phyloP scores from a whole-genome alignment of 2,797 vertebrate genomes.

The Alauda arvensis region DNA sequence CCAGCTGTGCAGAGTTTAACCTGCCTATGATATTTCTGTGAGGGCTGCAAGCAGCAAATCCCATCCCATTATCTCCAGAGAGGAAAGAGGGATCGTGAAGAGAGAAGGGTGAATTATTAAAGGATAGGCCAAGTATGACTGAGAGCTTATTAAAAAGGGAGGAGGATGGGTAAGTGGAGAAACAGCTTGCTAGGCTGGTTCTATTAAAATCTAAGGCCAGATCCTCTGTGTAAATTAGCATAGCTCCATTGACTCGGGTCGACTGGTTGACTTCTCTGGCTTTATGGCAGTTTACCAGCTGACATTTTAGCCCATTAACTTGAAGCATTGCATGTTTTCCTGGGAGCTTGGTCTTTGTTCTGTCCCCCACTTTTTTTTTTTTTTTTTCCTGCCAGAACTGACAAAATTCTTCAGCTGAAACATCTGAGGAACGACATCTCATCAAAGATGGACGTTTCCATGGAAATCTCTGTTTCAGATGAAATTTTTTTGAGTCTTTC shows the following conservation, averaged over 20 bases:
- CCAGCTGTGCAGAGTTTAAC: slow-evolving; percentile 33
- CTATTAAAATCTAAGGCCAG: slow-evolving; percentile 52
- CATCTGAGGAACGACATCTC: slow-evolving; percentile 43
- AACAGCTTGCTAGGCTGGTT: slow-evolving; percentile 57
- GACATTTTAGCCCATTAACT: slow-evolving; percentile 54
- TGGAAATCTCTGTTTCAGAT: slow-evolving; percentile 54
- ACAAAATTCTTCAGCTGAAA: slow-evolving; percentile 61
- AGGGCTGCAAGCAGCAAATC: slow-evolving; percentile 40
- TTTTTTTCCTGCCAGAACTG: slow-evolving; percentile 37
- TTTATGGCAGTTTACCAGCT: slow-evolving; percentile 49
- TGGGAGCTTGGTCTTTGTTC: slow-evolving; percentile 33
- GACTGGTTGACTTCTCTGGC: slow-evolving; percentile 40
- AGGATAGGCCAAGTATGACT: slow-evolving; percentile 49
- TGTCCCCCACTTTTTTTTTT: not conserved
- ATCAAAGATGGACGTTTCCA: slow-evolving; percentile 62
- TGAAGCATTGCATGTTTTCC: slow-evolving; percentile 39
- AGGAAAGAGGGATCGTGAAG: not conserved
- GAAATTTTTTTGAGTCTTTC: slow-evolving; percentile 41
- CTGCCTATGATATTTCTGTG: slow-evolving; percentile 5
- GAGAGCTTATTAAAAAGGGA: slow-evolving; percentile 60
- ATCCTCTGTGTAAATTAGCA: slow-evolving; percentile 55
- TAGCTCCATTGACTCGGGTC: slow-evolving; percentile 39
- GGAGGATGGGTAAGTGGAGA: slow-evolving; percentile 32
- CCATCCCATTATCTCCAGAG: slow-evolving; percentile 50
- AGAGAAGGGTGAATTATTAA: slow-evolving; percentile 55